Evolutionary conservation across 2,797 vertebrate species (phyloP).

Genomic region (Nyctibius grandis): DNA sequence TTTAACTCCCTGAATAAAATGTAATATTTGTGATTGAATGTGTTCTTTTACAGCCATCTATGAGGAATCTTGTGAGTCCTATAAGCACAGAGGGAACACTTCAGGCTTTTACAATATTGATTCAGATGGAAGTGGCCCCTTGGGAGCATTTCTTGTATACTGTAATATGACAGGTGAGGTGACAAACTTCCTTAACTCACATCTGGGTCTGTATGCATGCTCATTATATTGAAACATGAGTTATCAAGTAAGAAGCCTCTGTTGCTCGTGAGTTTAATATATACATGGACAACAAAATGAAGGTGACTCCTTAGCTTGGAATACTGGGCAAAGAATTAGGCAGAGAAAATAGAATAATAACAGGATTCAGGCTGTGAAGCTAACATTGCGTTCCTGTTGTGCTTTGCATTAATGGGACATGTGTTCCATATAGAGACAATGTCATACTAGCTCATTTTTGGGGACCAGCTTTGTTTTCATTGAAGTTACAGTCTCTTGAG

Average conservation of each 20-base stretch:
- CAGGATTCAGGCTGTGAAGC: background rate
- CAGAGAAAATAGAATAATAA: background rate
- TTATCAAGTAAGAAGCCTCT: conserved; percentile 10
- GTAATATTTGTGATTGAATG: background rate
- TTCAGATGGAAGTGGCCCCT: conserved; percentile 90
- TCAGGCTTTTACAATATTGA: conserved; percentile 90
- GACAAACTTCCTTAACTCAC: conserved; percentile 37
- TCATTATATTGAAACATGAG: background rate
- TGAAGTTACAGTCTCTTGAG: background rate
- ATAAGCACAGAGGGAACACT: conserved; percentile 91
- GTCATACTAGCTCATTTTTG: background rate
- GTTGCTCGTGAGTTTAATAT: background rate
- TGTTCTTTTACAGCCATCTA: conserved; percentile 81
- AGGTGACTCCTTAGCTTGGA: background rate
- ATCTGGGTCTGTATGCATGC: background rate
- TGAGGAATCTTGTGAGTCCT: conserved; percentile 93
- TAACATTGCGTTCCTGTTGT: background rate
- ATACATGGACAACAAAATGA: background rate
- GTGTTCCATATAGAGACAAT: background rate
- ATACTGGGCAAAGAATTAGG: background rate
- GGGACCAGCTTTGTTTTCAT: background rate
- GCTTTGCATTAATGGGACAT: background rate
- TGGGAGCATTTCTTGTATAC: conserved; percentile 86
- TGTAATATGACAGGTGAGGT: conserved; percentile 96
- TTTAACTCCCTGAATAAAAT: background rate